phyloP scores from a whole-genome alignment of 2,797 vertebrate genomes.

The Yasuhikotakia modesta region DNA sequence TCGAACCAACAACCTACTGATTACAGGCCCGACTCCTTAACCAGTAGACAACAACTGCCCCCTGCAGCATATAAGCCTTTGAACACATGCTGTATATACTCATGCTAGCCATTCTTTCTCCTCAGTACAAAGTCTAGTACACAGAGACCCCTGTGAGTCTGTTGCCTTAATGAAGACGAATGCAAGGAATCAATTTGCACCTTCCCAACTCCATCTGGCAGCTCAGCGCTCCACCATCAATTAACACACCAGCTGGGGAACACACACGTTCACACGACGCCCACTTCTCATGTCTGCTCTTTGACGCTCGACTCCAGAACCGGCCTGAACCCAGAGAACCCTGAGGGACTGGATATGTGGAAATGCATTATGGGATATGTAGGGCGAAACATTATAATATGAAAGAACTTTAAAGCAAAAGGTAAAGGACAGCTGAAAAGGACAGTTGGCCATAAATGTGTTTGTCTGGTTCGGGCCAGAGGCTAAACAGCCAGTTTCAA shows the following conservation, averaged over 20 bases:
- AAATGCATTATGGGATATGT: conserved; percentile 33
- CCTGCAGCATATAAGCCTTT: conserved; percentile 11
- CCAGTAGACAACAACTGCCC: no score
- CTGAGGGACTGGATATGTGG: conserved; percentile 1
- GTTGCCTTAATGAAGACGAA: conserved; percentile 82
- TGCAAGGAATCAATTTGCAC: conserved; percentile 79
- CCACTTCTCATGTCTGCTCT: conserved; percentile 43
- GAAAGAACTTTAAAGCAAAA: background rate
- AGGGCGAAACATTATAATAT: no score
- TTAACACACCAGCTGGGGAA: conserved; percentile 79
- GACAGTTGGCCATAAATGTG: background rate
- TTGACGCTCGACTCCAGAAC: conserved; percentile 22
- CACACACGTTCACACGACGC: conserved; percentile 67
- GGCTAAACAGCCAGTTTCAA: background rate
- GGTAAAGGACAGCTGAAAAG: conserved; percentile 6
- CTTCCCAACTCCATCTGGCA: conserved; percentile 80
- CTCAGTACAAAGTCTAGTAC: conserved; percentile 47
- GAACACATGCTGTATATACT: conserved; percentile 20
- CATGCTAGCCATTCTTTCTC: conserved; percentile 27
- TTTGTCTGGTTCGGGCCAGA: background rate
- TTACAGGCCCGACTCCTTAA: no score
- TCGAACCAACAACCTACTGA: no score
- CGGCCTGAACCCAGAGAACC: conserved; percentile 7
- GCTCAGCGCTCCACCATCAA: conserved; percentile 74
- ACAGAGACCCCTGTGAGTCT: conserved; percentile 68